Base-by-base conservation (phyloP, 2,113 vertebrate genomes). In the Tauraco erythrolophus region DNA sequence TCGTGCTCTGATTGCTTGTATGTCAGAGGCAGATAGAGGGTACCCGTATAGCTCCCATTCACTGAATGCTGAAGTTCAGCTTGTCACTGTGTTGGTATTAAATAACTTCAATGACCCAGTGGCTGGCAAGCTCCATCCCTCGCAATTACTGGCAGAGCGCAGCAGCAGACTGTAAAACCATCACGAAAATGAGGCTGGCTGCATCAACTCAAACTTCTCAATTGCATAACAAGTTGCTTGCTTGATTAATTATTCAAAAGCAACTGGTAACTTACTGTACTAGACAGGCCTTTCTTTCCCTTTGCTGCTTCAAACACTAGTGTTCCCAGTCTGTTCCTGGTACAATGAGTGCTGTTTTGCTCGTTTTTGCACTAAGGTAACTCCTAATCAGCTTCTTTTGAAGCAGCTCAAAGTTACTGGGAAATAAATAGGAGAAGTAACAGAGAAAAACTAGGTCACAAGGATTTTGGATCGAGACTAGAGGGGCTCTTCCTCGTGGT, bases 231-330 rank as follows among this genome's bases (percentile, higher is more conserved):
- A 57, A 24, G 46, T 68, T 0, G 4, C 68, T 81, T 80, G 75
- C 82, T 83, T 92, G 70, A 35, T 95, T 92, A 94, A 96, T 96
- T 97, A 96, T 96, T 95, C 69, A 91, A 94, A 94, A 88, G 65
- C 72, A 94, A 91, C 56, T 68, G 60, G 91, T 84, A 97, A 91
- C 39, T 94, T 74, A 68, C 10, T 91, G 88, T 78, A 86, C 68
- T 39, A 88, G 76, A 64, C 33, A 71, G 72, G 65, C 48, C 61
- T 92, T 94, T 91, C 68, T 92, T 88, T 94, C 69, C 48, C 43
- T 94, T 90, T 82, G 72, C 31, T 84, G 83, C 80, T 69, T 86
- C 57, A 81, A 68, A 79, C 18, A 62, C 41, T 78, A 92, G 69
- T 65, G 91, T 53, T 89, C 48, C 88, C 86, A 92, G 58, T 15